phyloP scores from a whole-genome alignment of 2,113 vertebrate species.

The Lutjanus erythropterus region DNA sequence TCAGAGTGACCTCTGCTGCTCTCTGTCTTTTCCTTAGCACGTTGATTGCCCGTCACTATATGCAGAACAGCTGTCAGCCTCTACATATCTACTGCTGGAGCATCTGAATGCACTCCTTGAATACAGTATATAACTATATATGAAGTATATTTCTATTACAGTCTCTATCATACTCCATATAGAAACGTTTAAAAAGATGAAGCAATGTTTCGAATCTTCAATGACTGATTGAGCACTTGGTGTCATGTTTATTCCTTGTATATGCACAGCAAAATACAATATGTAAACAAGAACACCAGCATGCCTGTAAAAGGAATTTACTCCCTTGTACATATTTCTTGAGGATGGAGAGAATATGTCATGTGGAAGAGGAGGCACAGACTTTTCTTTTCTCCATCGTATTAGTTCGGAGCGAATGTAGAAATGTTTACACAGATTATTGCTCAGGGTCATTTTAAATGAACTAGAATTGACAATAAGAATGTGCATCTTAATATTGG shows the following conservation, averaged over 20 bases:
- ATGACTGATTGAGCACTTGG: conserved; percentile 36
- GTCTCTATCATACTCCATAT: conserved; percentile 21
- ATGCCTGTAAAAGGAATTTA: conserved; percentile 65
- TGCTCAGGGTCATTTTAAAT: conserved; percentile 83
- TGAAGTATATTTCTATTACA: conserved; percentile 60
- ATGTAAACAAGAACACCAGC: conserved; percentile 74
- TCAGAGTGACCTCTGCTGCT: conserved; percentile 79
- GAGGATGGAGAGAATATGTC: conserved; percentile 32
- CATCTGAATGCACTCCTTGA: conserved; percentile 63
- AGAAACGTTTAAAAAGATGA: conserved; percentile 27
- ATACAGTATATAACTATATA: conserved; percentile 49
- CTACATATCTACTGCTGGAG: conserved; percentile 62
- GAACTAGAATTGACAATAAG: conserved; percentile 73
- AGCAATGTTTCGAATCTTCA: conserved; percentile 33
- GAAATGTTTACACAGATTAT: conserved; percentile 81
- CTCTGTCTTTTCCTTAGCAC: conserved; percentile 54
- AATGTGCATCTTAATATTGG: conserved; percentile 65
- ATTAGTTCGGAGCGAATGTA: conserved; percentile 67
- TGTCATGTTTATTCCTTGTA: conserved; percentile 51
- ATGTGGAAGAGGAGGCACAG: conserved; percentile 24
- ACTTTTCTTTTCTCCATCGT: conserved; percentile 45
- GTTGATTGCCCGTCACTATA: not conserved
- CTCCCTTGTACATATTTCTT: conserved; percentile 22
- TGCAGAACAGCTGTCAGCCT: conserved; percentile 48
- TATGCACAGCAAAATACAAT: conserved; percentile 55